A percentile compares a stretch with the other conserved stretches of the same genome.
Conservation (phyloP, 2,888 invertebrate species). For the Nomada hirtipes region DNA sequence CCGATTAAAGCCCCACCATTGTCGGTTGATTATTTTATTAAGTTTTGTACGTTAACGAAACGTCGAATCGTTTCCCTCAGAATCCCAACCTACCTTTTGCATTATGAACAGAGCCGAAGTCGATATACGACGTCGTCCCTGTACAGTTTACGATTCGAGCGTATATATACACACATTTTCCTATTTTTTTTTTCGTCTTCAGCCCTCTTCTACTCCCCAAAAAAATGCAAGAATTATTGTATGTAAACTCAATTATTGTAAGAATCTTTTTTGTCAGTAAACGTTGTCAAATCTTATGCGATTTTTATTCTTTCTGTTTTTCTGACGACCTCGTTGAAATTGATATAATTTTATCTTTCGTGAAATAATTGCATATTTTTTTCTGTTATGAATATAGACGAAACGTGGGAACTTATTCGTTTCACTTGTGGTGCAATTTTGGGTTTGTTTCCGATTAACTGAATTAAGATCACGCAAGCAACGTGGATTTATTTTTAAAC, state of each 20-base stretch:
- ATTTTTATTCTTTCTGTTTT: not conserved
- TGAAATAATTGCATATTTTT: not conserved
- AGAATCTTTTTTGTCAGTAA: slow-evolving; percentile 76
- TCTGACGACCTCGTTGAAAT: too few relatives aligned
- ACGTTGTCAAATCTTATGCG: slow-evolving; percentile 70
- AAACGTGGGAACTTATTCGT: not conserved
- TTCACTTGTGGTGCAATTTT: slow-evolving; percentile 41
- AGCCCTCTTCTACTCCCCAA: slow-evolving; percentile 2
- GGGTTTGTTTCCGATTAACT: slow-evolving; percentile 52
- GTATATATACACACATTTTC: slow-evolving; percentile 36
- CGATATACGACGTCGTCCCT: slow-evolving; percentile 16
- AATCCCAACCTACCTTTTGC: slow-evolving; percentile 25
- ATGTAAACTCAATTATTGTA: slow-evolving; percentile 74
- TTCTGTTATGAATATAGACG: too few relatives aligned
- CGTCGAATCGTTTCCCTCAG: slow-evolving; percentile 20
- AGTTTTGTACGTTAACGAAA: slow-evolving; percentile 64
- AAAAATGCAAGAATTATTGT: slow-evolving; percentile 61
- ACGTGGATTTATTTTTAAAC: slow-evolving; percentile 50
- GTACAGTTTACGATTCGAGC: slow-evolving; percentile 35
- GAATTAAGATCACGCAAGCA: slow-evolving; percentile 11
- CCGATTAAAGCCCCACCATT: slow-evolving; percentile 75
- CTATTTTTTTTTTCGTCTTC: slow-evolving; percentile 3
- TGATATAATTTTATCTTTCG: too few relatives aligned
- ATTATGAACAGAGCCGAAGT: slow-evolving; percentile 29
- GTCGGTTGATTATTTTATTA: slow-evolving; percentile 78